Evolutionary conservation across 2,113 vertebrate genomes (phyloP), one percentile per base, ranked within the genome.

Genomic region (Grammomys dolichurus): DNA sequence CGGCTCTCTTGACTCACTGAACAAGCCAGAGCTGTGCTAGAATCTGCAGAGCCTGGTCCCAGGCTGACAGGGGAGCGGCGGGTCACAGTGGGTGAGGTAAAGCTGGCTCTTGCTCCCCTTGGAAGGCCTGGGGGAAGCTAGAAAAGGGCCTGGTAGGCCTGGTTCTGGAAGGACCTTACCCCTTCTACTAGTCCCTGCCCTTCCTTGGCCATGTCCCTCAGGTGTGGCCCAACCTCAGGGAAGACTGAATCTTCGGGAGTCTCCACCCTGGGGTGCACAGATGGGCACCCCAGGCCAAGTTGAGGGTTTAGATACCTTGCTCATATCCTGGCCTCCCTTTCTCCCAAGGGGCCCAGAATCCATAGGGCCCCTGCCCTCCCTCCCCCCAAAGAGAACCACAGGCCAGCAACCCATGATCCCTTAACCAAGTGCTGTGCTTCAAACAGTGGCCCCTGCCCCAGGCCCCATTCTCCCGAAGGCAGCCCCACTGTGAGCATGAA

Each of bases 401-500:
- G 87, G 96, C 93, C 86, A 81, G 56, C 33, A 11, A 92, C n/a
- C 85, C 93, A 69, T 78, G 97, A 98, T 96, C 98, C 97, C 98
- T 97, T 97, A 98, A 96, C 48, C 98, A 99, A 99, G 99, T 99
- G 99, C 99, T 99, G 98, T 99, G 99, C 98, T 99, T 99, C 98
- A 98, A 97, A 94, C 98, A 90, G 94, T 56, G 94, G 89, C 76
- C 48, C 97, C 95, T 48, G 17, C 93, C 96, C 96, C 13, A 76
- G 96, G n/a, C 91, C 56, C 97, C 12, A 63, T 12, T 58, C 67
- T 87, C 94, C 91, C 78, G 1, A 46, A 87, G 95, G 95, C 90
- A 90, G 96, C 93, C 91, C 97, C 77, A 84, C 93, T 19, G 28
- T 56, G 88, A 16, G 90, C 20, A 28, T 43, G 13, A 87, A 7